Conservation (phyloP, 64 coral and sea anemone species). For the Porites lutea region DNA sequence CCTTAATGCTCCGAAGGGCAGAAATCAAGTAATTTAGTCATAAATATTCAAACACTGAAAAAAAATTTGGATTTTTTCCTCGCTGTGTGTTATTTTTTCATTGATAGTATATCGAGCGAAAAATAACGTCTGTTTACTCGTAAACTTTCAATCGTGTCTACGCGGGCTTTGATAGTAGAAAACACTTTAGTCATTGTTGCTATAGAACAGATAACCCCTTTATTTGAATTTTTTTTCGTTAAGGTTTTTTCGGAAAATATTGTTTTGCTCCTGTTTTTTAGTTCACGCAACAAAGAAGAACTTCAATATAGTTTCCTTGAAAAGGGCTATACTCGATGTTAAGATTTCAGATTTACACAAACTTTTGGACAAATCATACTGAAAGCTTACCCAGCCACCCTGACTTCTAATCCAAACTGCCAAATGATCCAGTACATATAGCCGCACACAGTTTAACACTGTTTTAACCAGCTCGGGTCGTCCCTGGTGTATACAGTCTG, state of each 20-base stretch:
- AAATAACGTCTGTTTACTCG: too few species aligned
- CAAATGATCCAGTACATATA: conserved; percentile 87
- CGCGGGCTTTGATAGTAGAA: too few species aligned
- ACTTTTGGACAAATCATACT: neutral
- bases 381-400: conserved; percentile 89
- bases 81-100: neutral
- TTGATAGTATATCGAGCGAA: neutral
- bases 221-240: neutral
- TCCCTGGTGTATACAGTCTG: conserved; percentile 81
- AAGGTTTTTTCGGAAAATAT: neutral
- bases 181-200: too few species aligned
- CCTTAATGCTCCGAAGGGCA: neutral
- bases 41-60: neutral
- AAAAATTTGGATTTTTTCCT: neutral
- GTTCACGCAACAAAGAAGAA: neutral
- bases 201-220: neutral
- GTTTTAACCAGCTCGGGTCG: conserved; percentile 92
- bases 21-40: neutral
- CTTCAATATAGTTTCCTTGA: neutral
- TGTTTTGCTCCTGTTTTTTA: neutral
- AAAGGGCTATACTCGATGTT: neutral
- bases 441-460: conserved; percentile 76
- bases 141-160: too few species aligned
- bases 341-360: neutral
- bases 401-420: conserved; percentile 94